Percentiles rank a stretch among this genome's conserved stretches.
Evolutionary conservation across 2,797 vertebrate genomes (phyloP).

Genomic region (Ispidina lecontei): DNA sequence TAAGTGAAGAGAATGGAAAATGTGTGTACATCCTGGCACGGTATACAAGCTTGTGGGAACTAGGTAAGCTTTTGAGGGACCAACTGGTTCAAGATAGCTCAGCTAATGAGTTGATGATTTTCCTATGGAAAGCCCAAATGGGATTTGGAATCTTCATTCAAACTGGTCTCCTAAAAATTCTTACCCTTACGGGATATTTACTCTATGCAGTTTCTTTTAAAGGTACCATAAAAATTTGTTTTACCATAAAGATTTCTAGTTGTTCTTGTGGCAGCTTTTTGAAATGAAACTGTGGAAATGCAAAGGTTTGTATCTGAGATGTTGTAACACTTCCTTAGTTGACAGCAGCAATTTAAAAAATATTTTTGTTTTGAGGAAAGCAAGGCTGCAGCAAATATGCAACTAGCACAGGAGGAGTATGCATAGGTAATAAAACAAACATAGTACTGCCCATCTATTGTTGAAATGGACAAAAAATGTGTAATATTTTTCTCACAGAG

Average conservation of each 20-base stretch:
- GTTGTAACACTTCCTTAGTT: neutral
- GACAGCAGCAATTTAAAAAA: neutral
- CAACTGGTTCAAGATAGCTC: neutral
- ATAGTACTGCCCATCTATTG: neutral
- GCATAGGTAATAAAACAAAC: neutral
- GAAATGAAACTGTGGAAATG: neutral
- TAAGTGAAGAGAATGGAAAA: neutral
- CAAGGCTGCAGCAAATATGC: neutral
- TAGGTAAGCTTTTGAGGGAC: neutral
- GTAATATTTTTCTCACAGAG: neutral
- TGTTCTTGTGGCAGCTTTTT: neutral
- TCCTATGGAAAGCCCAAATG: neutral
- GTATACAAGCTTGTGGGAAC: neutral
- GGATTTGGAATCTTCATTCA: neutral
- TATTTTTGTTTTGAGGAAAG: neutral
- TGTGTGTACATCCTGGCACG: fast-evolving
- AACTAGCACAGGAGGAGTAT: neutral
- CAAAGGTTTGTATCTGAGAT: neutral
- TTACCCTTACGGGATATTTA: neutral
- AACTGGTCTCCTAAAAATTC: neutral
- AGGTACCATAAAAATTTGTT: neutral
- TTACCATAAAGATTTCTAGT: neutral
- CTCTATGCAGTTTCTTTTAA: neutral
- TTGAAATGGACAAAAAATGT: neutral
- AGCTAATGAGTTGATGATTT: neutral